Conservation (phyloP, 2,888 invertebrate genomes). For the Hipparchia semele region DNA sequence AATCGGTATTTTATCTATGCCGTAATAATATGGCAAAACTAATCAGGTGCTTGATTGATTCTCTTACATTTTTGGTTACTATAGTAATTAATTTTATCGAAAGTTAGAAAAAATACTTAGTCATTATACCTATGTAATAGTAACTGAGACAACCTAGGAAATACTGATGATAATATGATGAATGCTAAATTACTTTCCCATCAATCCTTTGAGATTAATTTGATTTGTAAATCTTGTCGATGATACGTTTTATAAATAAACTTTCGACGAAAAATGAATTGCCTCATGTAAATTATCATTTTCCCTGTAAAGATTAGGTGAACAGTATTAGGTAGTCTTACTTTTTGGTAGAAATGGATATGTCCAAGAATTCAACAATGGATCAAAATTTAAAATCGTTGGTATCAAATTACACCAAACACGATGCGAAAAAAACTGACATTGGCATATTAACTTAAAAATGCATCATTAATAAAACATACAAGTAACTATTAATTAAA, state of each 20-base stretch:
- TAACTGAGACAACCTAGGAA: background rate
- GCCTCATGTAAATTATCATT: background rate
- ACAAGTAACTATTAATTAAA: too few relatives aligned
- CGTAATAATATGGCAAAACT: background rate
- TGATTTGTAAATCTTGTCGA: background rate
- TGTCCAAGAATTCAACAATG: background rate
- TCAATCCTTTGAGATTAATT: background rate
- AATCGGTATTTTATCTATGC: slow-evolving; percentile 35
- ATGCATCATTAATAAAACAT: too few relatives aligned
- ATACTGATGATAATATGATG: background rate
- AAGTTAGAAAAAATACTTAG: too few relatives aligned
- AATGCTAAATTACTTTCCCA: too few relatives aligned
- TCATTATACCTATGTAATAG: too few relatives aligned
- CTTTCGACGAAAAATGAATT: background rate
- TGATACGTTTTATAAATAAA: background rate
- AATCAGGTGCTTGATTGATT: background rate
- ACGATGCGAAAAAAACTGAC: too few relatives aligned
- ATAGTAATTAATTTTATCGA: too few relatives aligned
- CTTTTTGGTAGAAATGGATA: background rate
- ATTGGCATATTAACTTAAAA: too few relatives aligned
- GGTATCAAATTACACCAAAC: too few relatives aligned
- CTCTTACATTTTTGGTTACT: background rate
- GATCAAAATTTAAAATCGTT: background rate
- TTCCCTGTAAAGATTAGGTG: background rate
- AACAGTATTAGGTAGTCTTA: background rate